Base-by-base conservation (phyloP, 2,797 vertebrate genomes). In the Sarcoramphus papa region DNA sequence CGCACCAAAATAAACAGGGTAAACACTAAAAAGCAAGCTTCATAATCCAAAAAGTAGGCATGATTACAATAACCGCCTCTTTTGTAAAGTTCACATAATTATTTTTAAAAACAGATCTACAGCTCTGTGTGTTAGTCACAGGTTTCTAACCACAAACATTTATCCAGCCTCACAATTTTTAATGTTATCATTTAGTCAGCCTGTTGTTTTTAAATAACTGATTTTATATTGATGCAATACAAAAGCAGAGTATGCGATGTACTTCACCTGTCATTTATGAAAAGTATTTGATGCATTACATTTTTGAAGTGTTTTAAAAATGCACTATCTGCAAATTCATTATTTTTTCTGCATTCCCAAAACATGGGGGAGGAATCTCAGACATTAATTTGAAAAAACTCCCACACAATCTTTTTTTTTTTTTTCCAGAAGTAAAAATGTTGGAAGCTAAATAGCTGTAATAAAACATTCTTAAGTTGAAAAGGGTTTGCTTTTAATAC, bases 1-100 rank as follows among this genome's bases (percentile, higher is more conserved):
- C 1, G 0, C 25, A 63, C 20, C 33, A 72, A 89, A 84, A 73
- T 27, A 91, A 80, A 53, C 53, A 89, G 24, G 14, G 57, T 45
- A 57, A 83, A 50, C 21, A 20, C 47, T 51, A 47, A 65, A 94
- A 91, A 80, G 3, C 35, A 69, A 60, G n/a, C 14, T 91, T 75
- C 9, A 0, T 31, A 78, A 57, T 19, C 30, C 47, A 83, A 41
- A 83, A 60, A 31, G 28, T 4, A 63, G 4, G 25, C 22, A 82
- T 0, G 0, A 64, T 2, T n/a, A 21, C 25, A 87, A 2, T 25
- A 90, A 24, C 37, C 41, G 43, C 4, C 23, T 28, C 60, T 82
- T 73, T 48, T 2, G 5, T 43, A n/a, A 80, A 90, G 30, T 56
- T 83, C 27, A 51, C 21, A 13, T 14, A 25, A 79, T 80, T 83